phyloP scores from a whole-genome alignment of 2,797 vertebrate genomes.

The Ptychobarbus kaznakovi region DNA sequence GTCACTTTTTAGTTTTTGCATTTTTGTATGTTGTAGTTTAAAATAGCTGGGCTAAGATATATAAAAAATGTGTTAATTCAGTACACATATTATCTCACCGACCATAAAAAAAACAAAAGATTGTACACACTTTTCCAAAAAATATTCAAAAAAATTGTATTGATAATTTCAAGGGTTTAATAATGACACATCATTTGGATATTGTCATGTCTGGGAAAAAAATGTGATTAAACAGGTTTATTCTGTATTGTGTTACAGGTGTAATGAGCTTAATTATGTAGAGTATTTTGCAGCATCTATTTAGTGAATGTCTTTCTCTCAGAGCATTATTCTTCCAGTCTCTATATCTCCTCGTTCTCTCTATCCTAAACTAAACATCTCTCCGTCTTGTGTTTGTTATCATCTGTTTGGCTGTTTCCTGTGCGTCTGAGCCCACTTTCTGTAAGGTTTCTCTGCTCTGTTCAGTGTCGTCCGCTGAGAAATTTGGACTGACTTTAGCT shows the following conservation, averaged over 20 bases:
- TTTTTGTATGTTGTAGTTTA: no score
- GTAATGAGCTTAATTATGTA: not conserved
- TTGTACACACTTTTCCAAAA: no score
- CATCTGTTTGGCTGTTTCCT: conserved; percentile 18
- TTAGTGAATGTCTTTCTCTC: not conserved
- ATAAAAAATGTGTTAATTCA: no score
- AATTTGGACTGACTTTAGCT: conserved; percentile 48
- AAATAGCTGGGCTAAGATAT: no score
- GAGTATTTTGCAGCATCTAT: not conserved
- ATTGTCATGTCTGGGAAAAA: no score
- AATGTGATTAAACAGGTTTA: no score
- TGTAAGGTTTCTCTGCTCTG: conserved; percentile 44
- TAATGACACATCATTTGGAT: no score
- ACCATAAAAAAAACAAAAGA: no score
- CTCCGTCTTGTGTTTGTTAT: not conserved
- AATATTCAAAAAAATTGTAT: no score
- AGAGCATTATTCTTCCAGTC: not conserved
- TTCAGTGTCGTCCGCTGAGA: conserved; percentile 50
- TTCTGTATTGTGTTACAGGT: not conserved
- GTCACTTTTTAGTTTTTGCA: no score
- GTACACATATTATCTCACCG: no score
- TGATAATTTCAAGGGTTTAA: no score
- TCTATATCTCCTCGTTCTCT: not conserved
- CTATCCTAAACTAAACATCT: conserved; percentile 12
- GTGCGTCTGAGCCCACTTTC: not conserved